Conservation (phyloP, 2,113 vertebrate genomes). For the Rhinolophus sinicus region DNA sequence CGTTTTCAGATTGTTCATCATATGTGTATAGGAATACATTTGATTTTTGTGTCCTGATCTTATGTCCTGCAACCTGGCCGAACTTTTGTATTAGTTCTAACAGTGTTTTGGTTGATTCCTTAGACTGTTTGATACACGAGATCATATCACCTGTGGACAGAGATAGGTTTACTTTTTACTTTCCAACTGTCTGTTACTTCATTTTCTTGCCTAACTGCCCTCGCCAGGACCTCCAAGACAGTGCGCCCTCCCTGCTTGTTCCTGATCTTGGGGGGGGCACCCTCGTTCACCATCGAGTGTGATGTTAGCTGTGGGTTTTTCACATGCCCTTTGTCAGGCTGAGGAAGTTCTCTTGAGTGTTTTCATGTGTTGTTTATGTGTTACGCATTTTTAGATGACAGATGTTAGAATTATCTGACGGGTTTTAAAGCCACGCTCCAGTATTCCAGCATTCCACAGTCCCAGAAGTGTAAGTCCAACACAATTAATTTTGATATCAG, state of each 20-base stretch:
- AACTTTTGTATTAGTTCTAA: too few species aligned
- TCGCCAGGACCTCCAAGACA: rapidly evolving
- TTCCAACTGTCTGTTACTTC: background rate
- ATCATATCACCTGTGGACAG: rapidly evolving
- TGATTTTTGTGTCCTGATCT: background rate
- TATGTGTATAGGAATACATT: background rate
- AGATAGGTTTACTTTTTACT: background rate
- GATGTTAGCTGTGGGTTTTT: background rate
- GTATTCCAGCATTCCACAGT: too few species aligned
- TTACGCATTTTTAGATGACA: background rate
- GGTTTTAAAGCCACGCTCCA: background rate
- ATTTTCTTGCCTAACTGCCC: rapidly evolving
- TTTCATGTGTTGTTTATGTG: too few species aligned
- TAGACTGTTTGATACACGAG: background rate
- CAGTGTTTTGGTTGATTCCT: background rate
- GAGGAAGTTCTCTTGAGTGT: background rate
- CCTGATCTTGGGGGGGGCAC: rapidly evolving
- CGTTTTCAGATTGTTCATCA: background rate
- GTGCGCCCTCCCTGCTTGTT: rapidly evolving
- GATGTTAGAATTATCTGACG: background rate
- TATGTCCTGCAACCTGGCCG: background rate
- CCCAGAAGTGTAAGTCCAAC: background rate
- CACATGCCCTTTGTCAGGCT: rapidly evolving
- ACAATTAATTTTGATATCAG: too few species aligned
- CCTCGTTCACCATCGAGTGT: rapidly evolving